Conservation (phyloP, 2,888 invertebrate genomes). For the Drosophila algonquin region DNA sequence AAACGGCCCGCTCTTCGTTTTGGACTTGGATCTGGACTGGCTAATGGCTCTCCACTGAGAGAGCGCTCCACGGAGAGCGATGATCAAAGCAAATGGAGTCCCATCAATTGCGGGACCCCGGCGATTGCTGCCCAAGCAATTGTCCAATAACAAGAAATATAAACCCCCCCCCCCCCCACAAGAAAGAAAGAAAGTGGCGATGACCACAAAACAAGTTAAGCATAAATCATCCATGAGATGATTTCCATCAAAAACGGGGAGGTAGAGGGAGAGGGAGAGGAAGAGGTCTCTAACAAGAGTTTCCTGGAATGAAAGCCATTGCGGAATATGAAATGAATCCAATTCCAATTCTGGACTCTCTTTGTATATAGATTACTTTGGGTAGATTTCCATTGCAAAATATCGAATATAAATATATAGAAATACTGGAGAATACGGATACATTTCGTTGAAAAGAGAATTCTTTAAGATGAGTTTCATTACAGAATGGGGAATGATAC, state of each 20-base stretch:
- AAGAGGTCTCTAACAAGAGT: constrained; percentile 12
- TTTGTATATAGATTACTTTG: not conserved
- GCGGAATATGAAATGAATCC: not conserved
- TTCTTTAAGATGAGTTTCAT: not conserved
- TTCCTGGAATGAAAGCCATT: constrained; percentile 12
- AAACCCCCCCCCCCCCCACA: constrained; percentile 6
- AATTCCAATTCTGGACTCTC: not conserved
- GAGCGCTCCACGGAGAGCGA: constrained; percentile 8
- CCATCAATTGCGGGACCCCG: constrained; percentile 34
- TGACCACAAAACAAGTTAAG: constrained; percentile 28
- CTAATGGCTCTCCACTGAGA: constrained; percentile 27
- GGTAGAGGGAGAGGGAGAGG: not conserved
- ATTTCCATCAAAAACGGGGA: not conserved
- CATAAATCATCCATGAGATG: constrained; percentile 8
- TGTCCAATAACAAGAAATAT: not conserved
- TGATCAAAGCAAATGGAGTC: constrained; percentile 43
- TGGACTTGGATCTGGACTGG: constrained; percentile 3
- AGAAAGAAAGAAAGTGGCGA: constrained; percentile 19
- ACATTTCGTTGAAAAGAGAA: not conserved
- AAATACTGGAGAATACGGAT: not conserved
- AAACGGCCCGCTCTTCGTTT: not conserved
- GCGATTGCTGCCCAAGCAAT: constrained; percentile 33
- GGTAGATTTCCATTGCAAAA: not conserved
- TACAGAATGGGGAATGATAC: not conserved
- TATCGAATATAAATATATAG: not conserved